Base-by-base conservation (phyloP, 2,113 vertebrate species). In the Verasper variegatus region DNA sequence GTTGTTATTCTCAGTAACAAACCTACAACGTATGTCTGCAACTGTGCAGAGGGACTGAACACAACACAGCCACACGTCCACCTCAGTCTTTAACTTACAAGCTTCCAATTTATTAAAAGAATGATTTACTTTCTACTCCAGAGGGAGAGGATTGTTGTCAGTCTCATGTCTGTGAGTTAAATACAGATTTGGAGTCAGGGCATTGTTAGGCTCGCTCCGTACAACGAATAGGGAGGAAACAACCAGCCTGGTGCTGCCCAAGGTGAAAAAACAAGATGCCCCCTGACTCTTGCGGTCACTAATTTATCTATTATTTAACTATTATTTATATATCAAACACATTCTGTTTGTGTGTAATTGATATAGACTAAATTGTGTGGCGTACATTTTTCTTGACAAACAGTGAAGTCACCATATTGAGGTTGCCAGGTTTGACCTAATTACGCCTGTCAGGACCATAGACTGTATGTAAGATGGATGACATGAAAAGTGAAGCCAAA, bases 1-100 rank as follows among this genome's bases (percentile, higher is more conserved):
- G 51, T 74, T 74, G 51, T 83, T 58, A 47, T 68, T 79, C n/a
- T 59, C 37, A 57, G 47, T 17, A 62, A 58, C 68, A 80, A 68
- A 72, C 21, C 23, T 21, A 49, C 57, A 66, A 52, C 3, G 31
- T 37, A 0, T 15, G 2, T 3, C 17, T 57, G 74, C 20, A 0
- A 17, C 14, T 18, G 45, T 49, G 45, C 45, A n/a, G 18, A 21
- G 51, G 18, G 51, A 54, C 51, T 54, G 6, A 21, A 56, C 15
- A 55, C 12, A 63, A 51, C 23, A n/a, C 23, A 27, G 10, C 24
- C 31, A 5, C 4, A 20, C 10, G 12, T 12, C 57, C 23, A 71
- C 21, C 62, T 58, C 12, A 31, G 2, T 60, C 55, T 67, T 17
- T 45, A 57, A n/a, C 61, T 35, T 55, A 58, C 14, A 69, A 17